Conservation (phyloP, 2,797 vertebrate species). For the Erethizon dorsatum region DNA sequence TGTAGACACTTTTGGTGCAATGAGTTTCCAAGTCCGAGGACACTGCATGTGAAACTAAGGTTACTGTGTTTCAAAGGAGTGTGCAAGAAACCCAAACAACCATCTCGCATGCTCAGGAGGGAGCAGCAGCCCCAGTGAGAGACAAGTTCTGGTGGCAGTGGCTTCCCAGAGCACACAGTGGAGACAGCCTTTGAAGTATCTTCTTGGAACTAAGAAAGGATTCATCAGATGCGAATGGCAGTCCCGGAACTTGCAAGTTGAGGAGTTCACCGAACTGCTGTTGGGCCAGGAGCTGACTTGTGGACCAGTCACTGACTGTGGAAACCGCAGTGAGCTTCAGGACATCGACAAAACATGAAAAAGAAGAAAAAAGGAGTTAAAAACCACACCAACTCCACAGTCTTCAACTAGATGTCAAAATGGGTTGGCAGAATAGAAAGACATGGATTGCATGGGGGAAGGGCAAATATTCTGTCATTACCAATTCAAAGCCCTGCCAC, state of each 20-base stretch:
- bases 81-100: background rate
- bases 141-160: constrained; percentile 63
- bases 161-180: constrained; percentile 41
- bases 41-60: constrained; percentile 77
- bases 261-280: constrained; percentile 79
- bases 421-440: constrained; percentile 57
- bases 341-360: constrained; percentile 66
- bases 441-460: background rate
- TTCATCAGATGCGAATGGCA: constrained; percentile 74
- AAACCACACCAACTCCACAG: constrained; percentile 8
- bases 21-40: constrained; percentile 80
- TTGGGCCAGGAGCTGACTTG: constrained; percentile 61
- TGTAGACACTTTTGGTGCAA: constrained; percentile 84
- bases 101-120: constrained; percentile 5
- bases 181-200: constrained; percentile 76
- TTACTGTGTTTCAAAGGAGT: constrained; percentile 74
- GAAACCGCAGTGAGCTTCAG: constrained; percentile 78
- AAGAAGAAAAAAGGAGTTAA: constrained; percentile 78
- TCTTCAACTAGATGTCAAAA: constrained; percentile 50
- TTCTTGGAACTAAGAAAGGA: constrained; percentile 78
- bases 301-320: constrained; percentile 56
- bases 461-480: background rate
- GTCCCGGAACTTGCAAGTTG: constrained; percentile 74
- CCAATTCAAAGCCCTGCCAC: background rate
- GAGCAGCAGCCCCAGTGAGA: background rate